Evolutionary conservation across 2,113 vertebrate species (phyloP), one percentile per base, ranked within the genome.

Genomic region (Dicaeum eximium): DNA sequence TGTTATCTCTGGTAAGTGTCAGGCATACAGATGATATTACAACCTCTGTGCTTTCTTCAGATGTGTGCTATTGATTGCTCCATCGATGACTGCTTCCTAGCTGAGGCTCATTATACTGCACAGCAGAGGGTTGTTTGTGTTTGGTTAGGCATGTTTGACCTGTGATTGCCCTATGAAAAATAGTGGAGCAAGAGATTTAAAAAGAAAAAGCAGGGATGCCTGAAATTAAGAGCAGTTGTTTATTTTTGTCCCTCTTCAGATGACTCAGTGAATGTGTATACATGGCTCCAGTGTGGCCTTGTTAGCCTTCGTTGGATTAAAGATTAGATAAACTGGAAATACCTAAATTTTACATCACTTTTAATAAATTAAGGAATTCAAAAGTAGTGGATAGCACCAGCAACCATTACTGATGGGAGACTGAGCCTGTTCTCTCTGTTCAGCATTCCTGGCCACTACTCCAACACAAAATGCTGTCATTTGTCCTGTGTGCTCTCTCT

Each of bases 1-100:
- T 53, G 22, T 83, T 90, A 80, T 37, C 1, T 1, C 44, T 80
- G 67, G 13, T 54, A 60, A 91, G 35, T 62, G 75, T 33, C 56
- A 78, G 54, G 74, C 38, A 37, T 80, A 77, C 11, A 65, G 69
- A 83, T 73, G 69, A 88, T 93, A 53, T 85, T 91, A 86, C 79
- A 95, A 40, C 51, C 67, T 27, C 8, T 2, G 37, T 94, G 66
- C 71, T 80, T 90, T 83, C 72, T 78, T 62, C 64, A 83, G 93
- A 92, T 13, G 8, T 72, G 30, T 80, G 85, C 75, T 95, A 94
- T 94, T 74, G 90, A 95, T 88, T 86, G 54, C 31, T 92, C 75
- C 90, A 83, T 92, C 2, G n/a, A 90, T 84, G 85, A 10, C 92
- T 88, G 67, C n/a, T 20, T 84, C 47, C 79, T 73, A 10, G 62